Percentiles rank a stretch among this genome's conserved stretches.
phyloP scores from a whole-genome alignment of 2,888 invertebrate species.

The Drosophila fulvimacula region DNA sequence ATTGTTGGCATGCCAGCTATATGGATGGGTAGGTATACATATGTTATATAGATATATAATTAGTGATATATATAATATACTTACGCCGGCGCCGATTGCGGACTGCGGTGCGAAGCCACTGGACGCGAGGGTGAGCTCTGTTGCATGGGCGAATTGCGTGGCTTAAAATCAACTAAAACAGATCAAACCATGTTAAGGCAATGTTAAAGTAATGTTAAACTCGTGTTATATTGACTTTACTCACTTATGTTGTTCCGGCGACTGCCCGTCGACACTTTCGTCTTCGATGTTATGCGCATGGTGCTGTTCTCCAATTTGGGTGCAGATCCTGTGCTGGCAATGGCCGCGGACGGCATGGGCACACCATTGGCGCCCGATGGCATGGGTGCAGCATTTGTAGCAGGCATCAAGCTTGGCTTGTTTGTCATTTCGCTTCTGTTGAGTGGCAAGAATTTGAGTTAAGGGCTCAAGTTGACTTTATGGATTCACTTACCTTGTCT shows the following conservation, averaged over 20 bases:
- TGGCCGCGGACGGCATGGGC: constrained; percentile 21
- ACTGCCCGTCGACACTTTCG: constrained; percentile 87
- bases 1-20: constrained; percentile 88
- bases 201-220: constrained; percentile 6
- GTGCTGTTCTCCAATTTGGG: constrained; percentile 86
- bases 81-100: constrained; percentile 85
- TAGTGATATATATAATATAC: constrained; percentile 35
- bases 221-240: constrained; percentile 13
- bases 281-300: constrained; percentile 87
- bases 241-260: constrained; percentile 85
- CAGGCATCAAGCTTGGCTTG: constrained; percentile 77
- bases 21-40: not conserved
- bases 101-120: constrained; percentile 82
- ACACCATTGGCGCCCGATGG: constrained; percentile 48
- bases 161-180: constrained; percentile 85
- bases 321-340: constrained; percentile 28
- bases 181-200: not conserved
- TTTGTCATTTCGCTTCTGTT: constrained; percentile 82
- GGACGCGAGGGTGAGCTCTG: constrained; percentile 86
- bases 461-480: too few relatives aligned
- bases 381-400: constrained; percentile 39
- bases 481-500: constrained; percentile 90
- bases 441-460: not conserved
- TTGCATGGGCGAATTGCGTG: constrained; percentile 87
- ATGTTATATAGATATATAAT: constrained; percentile 18